These are phyloP conservation scores for Mystacides longicornis DNA, from an alignment of 2,888 invertebrate species.

Conservation along the genomic window DNA sequence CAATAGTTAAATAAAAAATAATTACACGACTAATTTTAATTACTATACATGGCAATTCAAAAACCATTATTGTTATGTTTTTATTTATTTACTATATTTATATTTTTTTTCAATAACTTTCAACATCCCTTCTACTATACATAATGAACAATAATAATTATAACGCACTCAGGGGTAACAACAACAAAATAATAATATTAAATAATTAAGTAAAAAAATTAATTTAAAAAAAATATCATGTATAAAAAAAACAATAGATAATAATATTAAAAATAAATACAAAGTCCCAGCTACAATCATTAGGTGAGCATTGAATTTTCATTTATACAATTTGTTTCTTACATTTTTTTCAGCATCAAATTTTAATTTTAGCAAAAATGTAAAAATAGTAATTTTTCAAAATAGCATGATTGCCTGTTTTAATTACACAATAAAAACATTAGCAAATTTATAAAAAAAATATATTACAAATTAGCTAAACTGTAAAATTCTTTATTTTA, in stretches of 20 bases:
- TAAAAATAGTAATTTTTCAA: no score
- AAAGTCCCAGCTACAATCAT: conserved; percentile 19
- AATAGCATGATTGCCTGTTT: no score
- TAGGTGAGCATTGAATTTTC: conserved; percentile 15
- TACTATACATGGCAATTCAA: neutral
- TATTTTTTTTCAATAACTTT: no score
- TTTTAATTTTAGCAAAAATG: no score
- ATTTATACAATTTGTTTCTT: no score
- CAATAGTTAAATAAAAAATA: no score
- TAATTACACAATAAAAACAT: no score
- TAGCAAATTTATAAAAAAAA: no score
- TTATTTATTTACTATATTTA: neutral
- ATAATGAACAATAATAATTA: conserved; percentile 23
- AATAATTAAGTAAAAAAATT: neutral
- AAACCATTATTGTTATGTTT: neutral
- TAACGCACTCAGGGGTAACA: conserved; percentile 26
- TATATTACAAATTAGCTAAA: no score
- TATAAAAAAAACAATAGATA: conserved; percentile 6
- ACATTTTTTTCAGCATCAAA: no score
- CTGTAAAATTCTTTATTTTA: no score
- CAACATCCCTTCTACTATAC: conserved; percentile 21
- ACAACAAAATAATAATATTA: conserved; percentile 6
- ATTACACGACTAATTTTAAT: neutral
- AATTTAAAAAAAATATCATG: conserved; percentile 9
- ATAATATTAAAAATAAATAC: conserved; percentile 10